Base-by-base conservation (phyloP, 2,797 vertebrate species). In the Dendrocincla tyrannina region DNA sequence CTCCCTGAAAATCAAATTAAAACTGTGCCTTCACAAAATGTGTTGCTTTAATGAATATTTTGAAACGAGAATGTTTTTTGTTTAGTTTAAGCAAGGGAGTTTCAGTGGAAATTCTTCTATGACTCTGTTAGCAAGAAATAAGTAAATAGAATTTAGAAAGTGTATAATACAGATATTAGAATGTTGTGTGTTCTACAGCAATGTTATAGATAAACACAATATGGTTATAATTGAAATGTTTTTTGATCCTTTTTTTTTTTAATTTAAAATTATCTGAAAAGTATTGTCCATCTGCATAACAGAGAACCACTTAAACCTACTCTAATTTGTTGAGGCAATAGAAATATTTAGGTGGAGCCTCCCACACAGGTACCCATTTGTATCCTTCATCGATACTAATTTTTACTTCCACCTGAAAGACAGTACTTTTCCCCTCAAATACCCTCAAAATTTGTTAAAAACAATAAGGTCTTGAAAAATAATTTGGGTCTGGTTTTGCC, bases 401-500 rank as follows among this genome's bases (percentile, higher is more conserved):
- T 75, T 58, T 72, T 76, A 46, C 37, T 41, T 81, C 17, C 63
- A 72, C 37, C 18, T 72, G 60, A 44, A 75, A 72, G 86, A 23
- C 9, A 27, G 14, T 50, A 46, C 30, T 66, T 72, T 69, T 23
- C n/a, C 13, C 10, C 16, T 75, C 39, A 39, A 39, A 39, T 39
- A 39, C 39, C 13, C 39, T 39, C 39, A 39, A 39, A 39, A 39
- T 39, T 39, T 39, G 14, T 39, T 39, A 39, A 39, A 39, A 39
- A 39, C 0, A 9, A 55, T 17, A 37, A 82, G 13, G 9, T 46
- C 53, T 7, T 66, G 50, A 76, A 78, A 93, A 81, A 42, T 17
- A 59, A 1, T 1, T 1, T 37, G 5, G 7, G 9, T 7, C 12
- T 55, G 20, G 0, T 42, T 41, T 66, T 41, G 2, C 1, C 30